A percentile compares a stretch with the other conserved stretches of the same genome.
phyloP scores from a whole-genome alignment of 2,888 invertebrate species.

The Portevinia maculata region DNA sequence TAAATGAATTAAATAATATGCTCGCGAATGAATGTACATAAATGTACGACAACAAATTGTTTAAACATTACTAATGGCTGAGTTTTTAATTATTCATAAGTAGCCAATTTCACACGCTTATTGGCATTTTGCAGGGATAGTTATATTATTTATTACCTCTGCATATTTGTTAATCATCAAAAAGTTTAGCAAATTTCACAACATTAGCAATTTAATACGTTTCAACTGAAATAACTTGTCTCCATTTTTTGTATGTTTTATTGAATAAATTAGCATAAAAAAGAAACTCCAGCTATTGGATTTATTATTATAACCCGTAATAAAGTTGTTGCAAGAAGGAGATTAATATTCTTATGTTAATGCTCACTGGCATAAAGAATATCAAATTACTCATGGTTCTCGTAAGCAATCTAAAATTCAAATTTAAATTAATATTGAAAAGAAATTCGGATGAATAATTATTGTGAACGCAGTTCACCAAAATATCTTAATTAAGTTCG shows the following conservation, averaged over 20 bases:
- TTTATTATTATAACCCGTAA: slow-evolving; percentile 13
- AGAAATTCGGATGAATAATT: neutral
- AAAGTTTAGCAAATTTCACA: slow-evolving; percentile 1
- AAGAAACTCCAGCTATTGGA: slow-evolving; percentile 14
- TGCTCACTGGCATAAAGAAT: neutral
- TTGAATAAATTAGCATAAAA: slow-evolving; percentile 17
- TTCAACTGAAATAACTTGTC: neutral
- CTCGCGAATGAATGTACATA: neutral
- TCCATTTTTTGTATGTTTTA: neutral
- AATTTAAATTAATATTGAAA: neutral
- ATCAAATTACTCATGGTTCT: neutral
- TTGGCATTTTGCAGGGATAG: neutral
- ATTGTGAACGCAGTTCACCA: neutral
- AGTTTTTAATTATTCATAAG: slow-evolving; percentile 2
- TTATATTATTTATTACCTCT: neutral
- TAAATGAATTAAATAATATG: neutral
- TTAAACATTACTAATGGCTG: slow-evolving; percentile 2
- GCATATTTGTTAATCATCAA: neutral
- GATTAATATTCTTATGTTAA: neutral
- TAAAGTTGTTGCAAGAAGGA: slow-evolving; percentile 1
- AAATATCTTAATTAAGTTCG: neutral
- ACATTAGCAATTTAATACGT: neutral
- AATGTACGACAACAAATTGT: neutral
- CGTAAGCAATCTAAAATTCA: neutral
- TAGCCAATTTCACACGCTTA: slow-evolving; percentile 5